phyloP scores from a whole-genome alignment of 1,140 invertebrate species.

The Pomacea maculata region DNA sequence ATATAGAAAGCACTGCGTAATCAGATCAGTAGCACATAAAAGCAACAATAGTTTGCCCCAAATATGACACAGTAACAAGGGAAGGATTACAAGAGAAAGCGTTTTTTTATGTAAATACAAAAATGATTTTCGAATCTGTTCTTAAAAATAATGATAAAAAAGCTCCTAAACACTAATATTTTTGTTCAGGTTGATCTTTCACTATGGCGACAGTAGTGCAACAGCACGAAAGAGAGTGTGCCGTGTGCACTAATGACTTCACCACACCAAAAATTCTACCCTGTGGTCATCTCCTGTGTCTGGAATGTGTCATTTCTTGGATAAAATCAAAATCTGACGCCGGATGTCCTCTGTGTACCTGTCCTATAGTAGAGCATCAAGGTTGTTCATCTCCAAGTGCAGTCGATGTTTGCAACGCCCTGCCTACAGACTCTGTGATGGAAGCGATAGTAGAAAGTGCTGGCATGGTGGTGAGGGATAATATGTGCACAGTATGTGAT shows the following conservation, averaged over 20 bases:
- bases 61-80: too few relatives aligned
- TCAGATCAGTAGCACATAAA: too few relatives aligned
- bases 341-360: neutral
- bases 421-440: conserved; percentile 15
- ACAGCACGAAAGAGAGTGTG: neutral
- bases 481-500: neutral
- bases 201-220: too few relatives aligned
- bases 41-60: too few relatives aligned
- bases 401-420: neutral
- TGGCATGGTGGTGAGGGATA: neutral
- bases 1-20: too few relatives aligned
- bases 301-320: neutral
- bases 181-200: too few relatives aligned
- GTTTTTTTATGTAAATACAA: too few relatives aligned
- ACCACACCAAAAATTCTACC: conserved; percentile 5
- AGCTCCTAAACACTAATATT: too few relatives aligned
- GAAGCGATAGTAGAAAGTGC: neutral
- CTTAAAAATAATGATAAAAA: too few relatives aligned
- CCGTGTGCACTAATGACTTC: neutral
- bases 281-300: conserved; percentile 18
- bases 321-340: neutral
- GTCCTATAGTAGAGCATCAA: neutral
- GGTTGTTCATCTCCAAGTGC: neutral
- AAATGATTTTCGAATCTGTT: too few relatives aligned
- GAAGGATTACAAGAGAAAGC: too few relatives aligned